Conservation (phyloP, 2,113 vertebrate species). For the Centrocercus urophasianus region DNA sequence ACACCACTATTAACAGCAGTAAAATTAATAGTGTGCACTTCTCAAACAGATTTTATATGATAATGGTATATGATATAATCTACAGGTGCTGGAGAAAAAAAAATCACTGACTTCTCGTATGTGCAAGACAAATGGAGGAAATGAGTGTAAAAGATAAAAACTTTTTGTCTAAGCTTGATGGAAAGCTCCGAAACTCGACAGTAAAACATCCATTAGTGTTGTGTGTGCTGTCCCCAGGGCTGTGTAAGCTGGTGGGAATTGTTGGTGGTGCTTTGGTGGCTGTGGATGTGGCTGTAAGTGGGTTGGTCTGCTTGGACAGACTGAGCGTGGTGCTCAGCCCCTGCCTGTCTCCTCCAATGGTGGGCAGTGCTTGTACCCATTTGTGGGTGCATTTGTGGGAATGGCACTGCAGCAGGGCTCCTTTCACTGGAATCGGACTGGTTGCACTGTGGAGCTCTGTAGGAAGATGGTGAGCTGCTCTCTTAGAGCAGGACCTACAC, state of each 20-base stretch:
- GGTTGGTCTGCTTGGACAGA: neutral
- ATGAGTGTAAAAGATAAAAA: neutral
- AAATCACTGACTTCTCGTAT: neutral
- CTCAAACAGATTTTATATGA: neutral
- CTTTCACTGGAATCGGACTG: neutral
- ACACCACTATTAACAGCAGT: neutral
- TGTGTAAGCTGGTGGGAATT: neutral
- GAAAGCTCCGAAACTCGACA: neutral
- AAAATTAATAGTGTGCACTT: neutral
- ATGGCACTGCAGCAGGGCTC: neutral
- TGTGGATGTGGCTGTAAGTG: neutral
- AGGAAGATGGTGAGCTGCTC: neutral
- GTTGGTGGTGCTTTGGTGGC: neutral
- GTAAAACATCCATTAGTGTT: neutral
- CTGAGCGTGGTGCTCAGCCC: accelerated
- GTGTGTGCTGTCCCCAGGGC: neutral
- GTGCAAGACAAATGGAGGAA: neutral
- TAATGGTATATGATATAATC: neutral
- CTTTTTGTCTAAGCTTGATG: neutral
- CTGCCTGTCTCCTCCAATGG: accelerated
- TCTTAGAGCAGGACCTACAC: neutral
- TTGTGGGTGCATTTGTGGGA: neutral
- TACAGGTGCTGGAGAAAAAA: neutral
- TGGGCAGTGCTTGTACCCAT: neutral
- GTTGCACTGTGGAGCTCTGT: neutral